Base-by-base conservation (phyloP, 1,140 invertebrate species). In the Aplysia californica region DNA sequence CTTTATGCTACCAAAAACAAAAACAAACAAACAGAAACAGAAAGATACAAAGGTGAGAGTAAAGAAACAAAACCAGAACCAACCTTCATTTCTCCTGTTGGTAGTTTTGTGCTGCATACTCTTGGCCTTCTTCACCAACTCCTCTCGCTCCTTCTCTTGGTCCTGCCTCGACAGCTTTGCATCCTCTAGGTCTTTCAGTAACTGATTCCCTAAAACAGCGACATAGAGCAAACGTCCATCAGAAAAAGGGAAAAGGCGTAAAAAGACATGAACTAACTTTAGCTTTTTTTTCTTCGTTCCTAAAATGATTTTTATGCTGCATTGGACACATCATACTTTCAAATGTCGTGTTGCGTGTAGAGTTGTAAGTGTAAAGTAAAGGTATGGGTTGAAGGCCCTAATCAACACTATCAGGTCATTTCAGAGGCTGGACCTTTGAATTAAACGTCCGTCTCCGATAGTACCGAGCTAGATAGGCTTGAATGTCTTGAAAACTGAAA, bases 91-190 rank as follows among this genome's bases (percentile, higher is more conserved):
- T 59, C 87, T 78, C 59, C 84, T 83, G 78, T 85, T 87, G 66
- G 87, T 84, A 78, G 87, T 88, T 78, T 88, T 89, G 56, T 82
- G 82, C 69, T 89, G 87, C 80, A 89, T 79, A 36, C 65, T 69
- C 82, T 87, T 89, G 44, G 88, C 88, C 78, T 84, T 84, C 79
- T 82, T 88, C 3, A 89, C 87, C 33, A 89, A 78, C 64, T 89
- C 88, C 65, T 89, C 88, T 41, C 88, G 65, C 50, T 86, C 80
- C 78, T 79, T 84, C 76, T 89, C 87, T 6, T 82, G 80, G 15
- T 77, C 77, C 38, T 80, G 82, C 21, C 87, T 76, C 6, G 78
- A 79, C 65, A 85, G 79, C 58, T 81, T 76, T 0, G 84, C 85
- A 18, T 80, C 77, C 71, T 88, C 85, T 23, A 89, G 77, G 50